Percentiles rank a stretch among this genome's conserved stretches.
Evolutionary conservation across 2,797 vertebrate genomes (phyloP).

Genomic region (Botia kubotai): DNA sequence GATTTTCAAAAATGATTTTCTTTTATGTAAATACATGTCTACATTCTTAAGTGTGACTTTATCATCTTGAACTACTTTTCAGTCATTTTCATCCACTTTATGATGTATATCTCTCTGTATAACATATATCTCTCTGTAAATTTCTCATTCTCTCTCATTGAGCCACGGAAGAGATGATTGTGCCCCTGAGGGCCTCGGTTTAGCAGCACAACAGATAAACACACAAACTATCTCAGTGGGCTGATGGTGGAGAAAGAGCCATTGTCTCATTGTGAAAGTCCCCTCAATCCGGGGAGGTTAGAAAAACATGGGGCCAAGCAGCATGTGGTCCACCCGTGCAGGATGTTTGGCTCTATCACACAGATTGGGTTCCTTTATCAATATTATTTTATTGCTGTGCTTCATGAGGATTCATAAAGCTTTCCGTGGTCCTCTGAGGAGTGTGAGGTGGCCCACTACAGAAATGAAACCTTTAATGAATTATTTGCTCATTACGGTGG

Average conservation of each 20-base stretch:
- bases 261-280: conserved; percentile 57
- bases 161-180: conserved; percentile 36
- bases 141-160: conserved; percentile 25
- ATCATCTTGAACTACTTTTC: conserved; percentile 31
- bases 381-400: conserved; percentile 59
- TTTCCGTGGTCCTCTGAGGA: conserved; percentile 40
- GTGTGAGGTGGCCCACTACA: conserved; percentile 34
- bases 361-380: conserved; percentile 61
- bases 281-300: conserved; percentile 53
- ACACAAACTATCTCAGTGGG: conserved; percentile 45
- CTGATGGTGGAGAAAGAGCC: conserved; percentile 50
- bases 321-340: conserved; percentile 45
- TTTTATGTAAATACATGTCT: too few species aligned
- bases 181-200: conserved; percentile 34
- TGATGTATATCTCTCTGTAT: conserved; percentile 4
- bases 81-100: not conserved
- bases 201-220: conserved; percentile 55
- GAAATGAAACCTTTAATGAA: conserved; percentile 54
- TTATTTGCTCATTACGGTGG: conserved; percentile 53
- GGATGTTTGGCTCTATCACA: conserved; percentile 56
- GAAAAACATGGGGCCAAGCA: conserved; percentile 51
- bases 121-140: not conserved
- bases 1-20: too few species aligned
- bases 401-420: conserved; percentile 37
- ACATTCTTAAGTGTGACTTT: conserved; percentile 58